Evolutionary conservation across 2,113 vertebrate genomes (phyloP).

Genomic region (Oncorhynchus masou): DNA sequence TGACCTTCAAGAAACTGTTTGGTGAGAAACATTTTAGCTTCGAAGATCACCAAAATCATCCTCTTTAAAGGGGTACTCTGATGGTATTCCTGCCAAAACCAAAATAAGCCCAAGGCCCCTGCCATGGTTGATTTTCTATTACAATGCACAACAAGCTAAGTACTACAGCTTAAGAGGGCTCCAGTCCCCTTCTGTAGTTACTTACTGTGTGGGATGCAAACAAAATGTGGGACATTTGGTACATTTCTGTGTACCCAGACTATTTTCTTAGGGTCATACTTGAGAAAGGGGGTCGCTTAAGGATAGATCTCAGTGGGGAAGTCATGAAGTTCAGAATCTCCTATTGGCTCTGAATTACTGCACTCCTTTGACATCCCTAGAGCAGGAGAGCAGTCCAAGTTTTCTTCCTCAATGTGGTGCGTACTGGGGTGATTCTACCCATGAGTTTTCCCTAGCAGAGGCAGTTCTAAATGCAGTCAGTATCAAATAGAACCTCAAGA

Average conservation of each 20-base stretch:
- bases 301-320: slow-evolving; percentile 9
- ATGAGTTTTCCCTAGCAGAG: not conserved
- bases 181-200: slow-evolving; percentile 13
- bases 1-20: slow-evolving; percentile 1
- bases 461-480: not conserved
- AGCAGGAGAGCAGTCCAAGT: not conserved
- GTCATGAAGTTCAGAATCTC: not conserved
- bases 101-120: slow-evolving; percentile 33
- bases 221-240: slow-evolving; percentile 8
- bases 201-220: slow-evolving; percentile 24
- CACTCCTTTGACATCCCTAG: not conserved
- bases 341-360: not conserved
- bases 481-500: not conserved
- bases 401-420: not conserved
- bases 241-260: slow-evolving; percentile 17
- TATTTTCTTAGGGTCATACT: slow-evolving; percentile 5
- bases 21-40: slow-evolving; percentile 16
- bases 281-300: slow-evolving; percentile 19
- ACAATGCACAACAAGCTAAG: not conserved
- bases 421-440: not conserved
- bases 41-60: slow-evolving; percentile 9
- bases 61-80: slow-evolving; percentile 20
- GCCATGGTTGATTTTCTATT: slow-evolving; percentile 34
- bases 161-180: not conserved
- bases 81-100: slow-evolving; percentile 31